These are phyloP conservation scores for Xanthorhoe designata DNA, from an alignment of 2,888 invertebrate species.

Conservation along the genomic window DNA sequence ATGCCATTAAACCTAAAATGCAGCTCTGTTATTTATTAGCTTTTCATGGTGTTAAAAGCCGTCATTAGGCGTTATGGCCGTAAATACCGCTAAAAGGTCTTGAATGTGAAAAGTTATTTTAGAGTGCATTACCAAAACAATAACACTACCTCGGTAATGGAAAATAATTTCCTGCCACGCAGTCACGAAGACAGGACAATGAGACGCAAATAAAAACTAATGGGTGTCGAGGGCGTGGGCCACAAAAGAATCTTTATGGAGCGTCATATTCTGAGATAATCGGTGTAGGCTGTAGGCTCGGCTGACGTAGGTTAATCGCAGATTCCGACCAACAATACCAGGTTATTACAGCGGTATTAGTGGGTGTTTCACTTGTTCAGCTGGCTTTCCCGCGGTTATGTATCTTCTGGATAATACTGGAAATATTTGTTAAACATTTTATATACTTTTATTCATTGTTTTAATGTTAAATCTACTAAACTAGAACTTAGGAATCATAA, in stretches of 20 bases:
- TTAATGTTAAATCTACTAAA: neutral
- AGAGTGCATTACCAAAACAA: constrained; percentile 28
- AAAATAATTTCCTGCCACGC: constrained; percentile 24
- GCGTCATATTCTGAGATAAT: constrained; percentile 27
- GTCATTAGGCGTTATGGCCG: constrained; percentile 21
- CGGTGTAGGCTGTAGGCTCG: constrained; percentile 13
- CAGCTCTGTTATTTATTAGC: constrained; percentile 3
- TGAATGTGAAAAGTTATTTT: constrained; percentile 30
- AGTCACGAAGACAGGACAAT: constrained; percentile 30
- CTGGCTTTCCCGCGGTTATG: neutral
- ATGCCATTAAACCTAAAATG: constrained; percentile 8
- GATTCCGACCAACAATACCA: constrained; percentile 16
- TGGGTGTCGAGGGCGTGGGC: constrained; percentile 23
- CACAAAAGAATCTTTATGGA: constrained; percentile 26
- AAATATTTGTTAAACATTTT: neutral
- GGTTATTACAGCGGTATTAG: constrained; percentile 15
- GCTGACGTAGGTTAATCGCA: constrained; percentile 21
- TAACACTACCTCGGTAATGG: constrained; percentile 25
- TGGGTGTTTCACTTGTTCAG: constrained; percentile 2
- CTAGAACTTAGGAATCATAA: neutral
- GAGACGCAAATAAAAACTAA: constrained; percentile 30
- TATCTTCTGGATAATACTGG: neutral
- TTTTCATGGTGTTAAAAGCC: constrained; percentile 20
- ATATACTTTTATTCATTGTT: neutral
- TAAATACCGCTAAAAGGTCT: constrained; percentile 27